These are phyloP conservation scores for Xanthia icteritia DNA, from an alignment of 2,888 invertebrate genomes.

Conservation along the genomic window DNA sequence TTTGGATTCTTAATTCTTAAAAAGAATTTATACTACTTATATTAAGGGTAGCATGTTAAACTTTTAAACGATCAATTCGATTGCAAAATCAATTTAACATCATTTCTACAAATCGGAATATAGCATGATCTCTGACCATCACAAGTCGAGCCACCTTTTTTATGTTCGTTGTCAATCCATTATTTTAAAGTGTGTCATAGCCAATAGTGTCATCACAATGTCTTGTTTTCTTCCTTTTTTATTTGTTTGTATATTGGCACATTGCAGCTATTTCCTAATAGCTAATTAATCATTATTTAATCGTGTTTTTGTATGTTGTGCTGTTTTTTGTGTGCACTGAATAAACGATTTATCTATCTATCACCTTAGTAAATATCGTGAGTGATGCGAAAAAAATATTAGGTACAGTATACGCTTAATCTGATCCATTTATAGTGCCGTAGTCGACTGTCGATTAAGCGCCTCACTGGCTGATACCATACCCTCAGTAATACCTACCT, in stretches of 20 bases:
- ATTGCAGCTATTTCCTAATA: no score
- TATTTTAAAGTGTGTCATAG: no score
- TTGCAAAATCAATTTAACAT: neutral
- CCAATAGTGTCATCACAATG: no score
- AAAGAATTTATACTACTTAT: neutral
- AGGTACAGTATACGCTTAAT: constrained; percentile 5
- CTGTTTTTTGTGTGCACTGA: no score
- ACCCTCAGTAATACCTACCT: constrained; percentile 15
- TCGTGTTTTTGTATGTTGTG: no score
- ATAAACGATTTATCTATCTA: no score
- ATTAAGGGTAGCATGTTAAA: no score
- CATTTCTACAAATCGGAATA: neutral
- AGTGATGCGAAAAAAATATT: constrained; percentile 37
- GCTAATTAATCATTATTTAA: no score
- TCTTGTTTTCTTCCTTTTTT: no score
- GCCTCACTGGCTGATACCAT: constrained; percentile 37
- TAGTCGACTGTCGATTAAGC: constrained; percentile 38
- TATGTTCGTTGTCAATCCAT: no score
- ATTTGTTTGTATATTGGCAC: no score
- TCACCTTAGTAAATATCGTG: neutral
- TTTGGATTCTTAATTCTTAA: neutral
- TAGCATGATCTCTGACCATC: neutral
- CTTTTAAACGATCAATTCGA: neutral
- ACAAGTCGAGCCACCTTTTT: neutral
- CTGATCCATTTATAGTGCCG: constrained; percentile 39